Evolutionary conservation across 2,797 vertebrate genomes (phyloP), one percentile per base, ranked within the genome.

Genomic region (Semotilus atromaculatus): DNA sequence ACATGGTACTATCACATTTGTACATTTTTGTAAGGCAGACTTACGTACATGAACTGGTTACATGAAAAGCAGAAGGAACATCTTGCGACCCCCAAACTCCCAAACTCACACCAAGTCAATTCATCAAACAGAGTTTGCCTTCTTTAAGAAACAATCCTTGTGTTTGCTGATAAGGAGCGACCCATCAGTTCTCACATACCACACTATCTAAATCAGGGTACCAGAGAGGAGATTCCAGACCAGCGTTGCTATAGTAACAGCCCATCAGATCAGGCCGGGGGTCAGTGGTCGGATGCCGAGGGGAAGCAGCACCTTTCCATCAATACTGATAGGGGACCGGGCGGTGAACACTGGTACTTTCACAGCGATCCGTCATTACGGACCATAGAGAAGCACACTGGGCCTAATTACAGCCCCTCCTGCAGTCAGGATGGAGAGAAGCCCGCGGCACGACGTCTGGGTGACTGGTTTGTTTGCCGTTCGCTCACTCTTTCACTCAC

Each of bases 401-500:
- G 92, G 91, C 87, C 90, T 94, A 91, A 93, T 94, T 94, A 94
- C 73, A 78, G 84, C 88, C 89, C 91, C 88, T 81, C 87, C 81
- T 87, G 51, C n/a, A 87, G 88, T 85, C 87, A 85, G 89, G 88
- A 85, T 67, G 71, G 85, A 73, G 82, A 67, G 23, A 23, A 85
- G 82, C 68, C 82, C 23, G 43, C 14, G 13, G 85, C 89, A 85
- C 84, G 5, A 60, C 45, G 45, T 34, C 58, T 80, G 67, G n/a
- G 78, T 62, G 55, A 53, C 60, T 75, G 64, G 40, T 80, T 53
- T 74, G 81, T 72, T 83, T 58, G 51, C 40, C 2, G 60, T 64
- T 74, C 66, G 6, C 77, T 68, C 29, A 68, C 38, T 76, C 34
- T 64, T 66, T 51, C 43, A 71, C 70, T 64, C 81, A 74, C 58